A percentile compares a stretch with the other conserved stretches of the same genome.
These are phyloP conservation scores for Callochromis pleurospilus DNA, from an alignment of 2,113 vertebrate species.

Conservation along the genomic window DNA sequence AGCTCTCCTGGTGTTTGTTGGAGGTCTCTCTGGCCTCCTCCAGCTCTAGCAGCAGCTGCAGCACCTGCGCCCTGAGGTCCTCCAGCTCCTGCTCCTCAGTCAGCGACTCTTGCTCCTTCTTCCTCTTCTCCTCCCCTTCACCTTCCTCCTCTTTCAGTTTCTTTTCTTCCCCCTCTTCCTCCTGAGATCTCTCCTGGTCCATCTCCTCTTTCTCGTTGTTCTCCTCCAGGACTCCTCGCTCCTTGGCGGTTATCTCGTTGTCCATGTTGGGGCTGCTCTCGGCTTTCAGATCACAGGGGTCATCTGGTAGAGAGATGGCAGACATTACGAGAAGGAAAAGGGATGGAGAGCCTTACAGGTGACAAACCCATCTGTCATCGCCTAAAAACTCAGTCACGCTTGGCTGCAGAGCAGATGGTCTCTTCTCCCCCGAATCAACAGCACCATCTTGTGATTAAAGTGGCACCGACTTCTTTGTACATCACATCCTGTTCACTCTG, in stretches of 20 bases:
- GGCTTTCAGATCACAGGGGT: conserved; percentile 63
- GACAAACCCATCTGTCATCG: neutral
- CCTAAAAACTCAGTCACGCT: neutral
- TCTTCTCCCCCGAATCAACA: conserved; percentile 36
- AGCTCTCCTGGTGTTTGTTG: conserved; percentile 80
- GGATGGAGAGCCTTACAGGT: neutral
- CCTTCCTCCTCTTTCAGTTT: conserved; percentile 31
- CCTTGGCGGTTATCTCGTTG: conserved; percentile 65
- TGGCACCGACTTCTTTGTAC: neutral
- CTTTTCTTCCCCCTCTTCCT: conserved; percentile 39
- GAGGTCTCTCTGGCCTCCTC: conserved; percentile 79
- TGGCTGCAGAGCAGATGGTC: neutral
- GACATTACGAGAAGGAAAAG: neutral
- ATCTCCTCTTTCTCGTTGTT: conserved; percentile 70
- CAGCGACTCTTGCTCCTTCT: conserved; percentile 57
- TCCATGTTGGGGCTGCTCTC: conserved; percentile 60
- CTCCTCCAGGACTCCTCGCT: conserved; percentile 65
- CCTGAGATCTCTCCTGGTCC: conserved; percentile 40
- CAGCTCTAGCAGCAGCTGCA: conserved; percentile 82
- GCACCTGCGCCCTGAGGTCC: conserved; percentile 78
- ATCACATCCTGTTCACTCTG: neutral
- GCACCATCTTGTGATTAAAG: conserved; percentile 59
- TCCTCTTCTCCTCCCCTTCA: conserved; percentile 41
- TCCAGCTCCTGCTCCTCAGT: conserved; percentile 80
- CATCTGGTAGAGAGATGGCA: conserved; percentile 46